Evolutionary conservation across 2,797 vertebrate species (phyloP), one percentile per base, ranked within the genome.

Genomic region (Crocidura indochinensis): DNA sequence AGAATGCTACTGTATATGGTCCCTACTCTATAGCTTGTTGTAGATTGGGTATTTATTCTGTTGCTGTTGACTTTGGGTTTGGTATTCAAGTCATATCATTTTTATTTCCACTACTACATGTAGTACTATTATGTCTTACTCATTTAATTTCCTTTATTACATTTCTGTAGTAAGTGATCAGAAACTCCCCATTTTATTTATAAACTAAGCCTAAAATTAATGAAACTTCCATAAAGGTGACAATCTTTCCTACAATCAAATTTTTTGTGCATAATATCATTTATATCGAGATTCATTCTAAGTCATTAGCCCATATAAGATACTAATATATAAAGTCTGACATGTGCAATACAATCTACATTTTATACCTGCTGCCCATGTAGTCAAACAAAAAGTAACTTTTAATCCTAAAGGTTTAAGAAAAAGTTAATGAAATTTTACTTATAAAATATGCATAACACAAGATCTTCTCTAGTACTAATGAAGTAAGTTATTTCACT

Each of bases 381-480:
- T 81, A 67, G 78, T 44, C 11, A 72, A 84, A 29, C 10, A 51
- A 51, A n/a, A 29, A 67, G n/a, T n/a, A 67, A 67, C 12, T n/a
- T 67, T 67, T 67, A 67, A 67, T n/a, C 10, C 17, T 4, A 5
- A 65, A 65, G n/a, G 51, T 80, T 27, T 87, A 65, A 95, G 56
- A 91, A 93, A 93, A 60, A 26, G 9, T 51, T 51, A 83, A 5
- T 31, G 56, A 51, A 91, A 88, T 88, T 76, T 73, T 75, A 88
- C 29, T 87, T 77, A 83, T 0, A 83, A 80, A 38, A 38, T 38
- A 38, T 38, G 38, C 84, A 87, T 74, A 93, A 90, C 17, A 74
- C 24, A 24, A 24, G 14, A 82, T 64, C 51, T 83, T 91, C 22
- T 88, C 31, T 22, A 80, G 46, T 47, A 29, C 11, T 80, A 75